A percentile compares a stretch with the other conserved stretches of the same genome.
phyloP scores from a whole-genome alignment of 2,888 invertebrate species.

The Sialis lutaria region DNA sequence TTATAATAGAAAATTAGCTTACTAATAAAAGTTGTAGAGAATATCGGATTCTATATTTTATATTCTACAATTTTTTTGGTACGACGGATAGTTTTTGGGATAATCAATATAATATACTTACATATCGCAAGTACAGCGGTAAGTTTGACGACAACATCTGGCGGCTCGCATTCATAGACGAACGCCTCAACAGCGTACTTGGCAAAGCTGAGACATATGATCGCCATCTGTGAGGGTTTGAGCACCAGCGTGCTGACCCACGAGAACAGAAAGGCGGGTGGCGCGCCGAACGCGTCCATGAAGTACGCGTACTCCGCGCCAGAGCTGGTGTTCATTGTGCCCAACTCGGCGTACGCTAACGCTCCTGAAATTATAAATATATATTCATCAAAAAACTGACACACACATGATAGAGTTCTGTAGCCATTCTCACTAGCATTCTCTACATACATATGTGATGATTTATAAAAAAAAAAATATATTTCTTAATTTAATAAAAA shows the following conservation, averaged over 20 bases:
- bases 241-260: conserved; percentile 87
- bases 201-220: conserved; percentile 83
- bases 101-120: conserved; percentile 23
- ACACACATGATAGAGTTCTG: background rate
- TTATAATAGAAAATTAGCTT: too few relatives aligned
- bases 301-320: conserved; percentile 93
- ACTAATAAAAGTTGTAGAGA: too few relatives aligned
- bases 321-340: conserved; percentile 89
- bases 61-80: too few relatives aligned
- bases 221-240: conserved; percentile 88
- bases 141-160: conserved; percentile 67
- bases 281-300: conserved; percentile 86
- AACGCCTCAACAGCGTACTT: conserved; percentile 88
- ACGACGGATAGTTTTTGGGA: background rate
- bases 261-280: conserved; percentile 82
- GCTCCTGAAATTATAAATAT: conserved; percentile 75
- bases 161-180: conserved; percentile 71
- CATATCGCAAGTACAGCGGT: conserved; percentile 77
- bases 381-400: conserved; percentile 4
- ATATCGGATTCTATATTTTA: too few relatives aligned
- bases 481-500: too few relatives aligned
- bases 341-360: conserved; percentile 83
- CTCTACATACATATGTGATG: too few relatives aligned
- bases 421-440: background rate
- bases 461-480: too few relatives aligned